These are phyloP conservation scores for Troides helena DNA, from an alignment of 2,888 invertebrate genomes.

Conservation along the genomic window DNA sequence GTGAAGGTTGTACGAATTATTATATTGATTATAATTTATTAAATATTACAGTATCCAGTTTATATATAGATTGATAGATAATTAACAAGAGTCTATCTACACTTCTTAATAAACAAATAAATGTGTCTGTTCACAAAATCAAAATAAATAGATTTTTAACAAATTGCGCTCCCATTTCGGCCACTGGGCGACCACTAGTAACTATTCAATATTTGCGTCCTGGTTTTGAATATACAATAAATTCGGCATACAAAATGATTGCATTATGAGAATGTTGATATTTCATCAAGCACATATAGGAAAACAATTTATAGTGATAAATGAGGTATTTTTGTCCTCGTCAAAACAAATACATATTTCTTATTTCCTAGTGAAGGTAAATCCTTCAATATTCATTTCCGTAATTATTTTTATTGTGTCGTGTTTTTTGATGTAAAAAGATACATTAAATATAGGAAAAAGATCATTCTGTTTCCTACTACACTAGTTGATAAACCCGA, in stretches of 20 bases:
- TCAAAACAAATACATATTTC: slow-evolving; percentile 14
- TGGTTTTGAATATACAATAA: slow-evolving; percentile 20
- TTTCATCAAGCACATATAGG: slow-evolving; percentile 14
- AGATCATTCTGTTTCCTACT: no score
- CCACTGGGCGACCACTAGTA: not conserved
- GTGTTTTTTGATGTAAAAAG: no score
- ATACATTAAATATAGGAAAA: no score
- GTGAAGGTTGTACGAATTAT: slow-evolving; percentile 12
- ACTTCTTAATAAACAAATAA: not conserved
- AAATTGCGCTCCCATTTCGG: not conserved
- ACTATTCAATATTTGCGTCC: slow-evolving; percentile 12
- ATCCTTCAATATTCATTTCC: slow-evolving; percentile 8
- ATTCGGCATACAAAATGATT: slow-evolving; percentile 10
- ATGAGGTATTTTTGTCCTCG: slow-evolving; percentile 19
- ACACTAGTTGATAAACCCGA: no score
- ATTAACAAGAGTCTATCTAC: not conserved
- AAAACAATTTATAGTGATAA: slow-evolving; percentile 11
- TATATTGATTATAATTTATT: slow-evolving; percentile 6
- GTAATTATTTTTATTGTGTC: slow-evolving; percentile 3
- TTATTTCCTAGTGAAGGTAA: slow-evolving; percentile 25
- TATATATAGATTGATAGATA: not conserved
- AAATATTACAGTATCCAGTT: not conserved
- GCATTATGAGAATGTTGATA: slow-evolving; percentile 20
- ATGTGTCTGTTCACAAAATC: not conserved
- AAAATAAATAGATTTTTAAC: not conserved